These are phyloP conservation scores for Melanchra persicariae DNA, from an alignment of 2,888 invertebrate genomes.

Conservation along the genomic window DNA sequence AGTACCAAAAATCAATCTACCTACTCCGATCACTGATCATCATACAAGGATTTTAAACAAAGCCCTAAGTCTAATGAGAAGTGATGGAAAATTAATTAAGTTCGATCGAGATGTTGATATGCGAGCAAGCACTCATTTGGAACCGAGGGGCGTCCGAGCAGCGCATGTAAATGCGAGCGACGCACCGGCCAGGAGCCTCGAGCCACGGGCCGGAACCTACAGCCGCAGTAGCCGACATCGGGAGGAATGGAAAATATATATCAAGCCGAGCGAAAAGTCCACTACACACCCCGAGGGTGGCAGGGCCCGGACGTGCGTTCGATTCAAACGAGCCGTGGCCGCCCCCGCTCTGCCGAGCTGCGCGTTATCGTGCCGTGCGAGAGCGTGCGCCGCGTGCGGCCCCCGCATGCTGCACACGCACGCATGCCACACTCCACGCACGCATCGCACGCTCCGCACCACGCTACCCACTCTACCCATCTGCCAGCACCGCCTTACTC, in stretches of 20 bases:
- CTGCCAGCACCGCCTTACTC: conserved; percentile 49
- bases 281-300: conserved; percentile 87
- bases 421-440: conserved; percentile 34
- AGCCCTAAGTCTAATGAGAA: conserved; percentile 53
- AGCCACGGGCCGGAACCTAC: conserved; percentile 78
- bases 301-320: conserved; percentile 88
- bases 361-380: conserved; percentile 72
- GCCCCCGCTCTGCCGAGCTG: conserved; percentile 73
- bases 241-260: conserved; percentile 90
- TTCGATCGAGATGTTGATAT: conserved; percentile 77
- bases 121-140: conserved; percentile 66
- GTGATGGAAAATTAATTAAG: conserved; percentile 77
- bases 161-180: conserved; percentile 85
- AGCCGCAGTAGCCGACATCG: conserved; percentile 85
- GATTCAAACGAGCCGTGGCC: conserved; percentile 88
- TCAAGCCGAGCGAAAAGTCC: conserved; percentile 90
- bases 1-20: too few relatives aligned
- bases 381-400: conserved; percentile 55
- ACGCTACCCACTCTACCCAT: not conserved
- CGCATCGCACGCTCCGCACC: conserved; percentile 34
- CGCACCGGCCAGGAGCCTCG: conserved; percentile 71
- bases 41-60: conserved; percentile 44
- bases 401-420: conserved; percentile 42
- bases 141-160: conserved; percentile 74
- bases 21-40: too few relatives aligned